phyloP scores from a whole-genome alignment of 2,113 vertebrate genomes.

The Struthidea cinerea region DNA sequence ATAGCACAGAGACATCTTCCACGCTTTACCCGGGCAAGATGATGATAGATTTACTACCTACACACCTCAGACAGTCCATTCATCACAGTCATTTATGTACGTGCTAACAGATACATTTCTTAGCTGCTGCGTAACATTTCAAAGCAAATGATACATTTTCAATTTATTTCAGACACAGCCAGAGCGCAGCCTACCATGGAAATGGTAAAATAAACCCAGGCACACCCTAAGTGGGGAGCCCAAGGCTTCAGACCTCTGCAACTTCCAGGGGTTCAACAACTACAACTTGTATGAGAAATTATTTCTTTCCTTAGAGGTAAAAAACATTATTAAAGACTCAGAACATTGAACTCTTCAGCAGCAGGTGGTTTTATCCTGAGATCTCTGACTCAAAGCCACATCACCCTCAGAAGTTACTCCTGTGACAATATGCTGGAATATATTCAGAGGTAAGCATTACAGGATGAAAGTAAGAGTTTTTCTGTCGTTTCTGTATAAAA shows the following conservation, averaged over 20 bases:
- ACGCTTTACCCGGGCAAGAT: neutral
- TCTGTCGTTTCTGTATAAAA: neutral
- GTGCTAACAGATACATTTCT: neutral
- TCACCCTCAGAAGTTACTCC: neutral
- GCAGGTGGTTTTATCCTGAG: neutral
- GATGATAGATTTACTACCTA: neutral
- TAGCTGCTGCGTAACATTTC: neutral
- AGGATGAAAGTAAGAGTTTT: neutral
- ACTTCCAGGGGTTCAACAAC: neutral
- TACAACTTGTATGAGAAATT: neutral
- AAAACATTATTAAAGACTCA: neutral
- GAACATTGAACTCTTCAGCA: neutral
- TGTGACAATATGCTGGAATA: neutral
- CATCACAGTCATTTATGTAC: neutral
- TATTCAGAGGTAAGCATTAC: neutral
- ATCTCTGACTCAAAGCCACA: neutral
- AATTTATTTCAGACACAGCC: neutral
- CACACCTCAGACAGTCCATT: neutral
- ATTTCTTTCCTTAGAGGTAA: neutral
- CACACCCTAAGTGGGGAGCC: accelerated
- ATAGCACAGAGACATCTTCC: neutral
- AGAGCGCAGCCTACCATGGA: neutral
- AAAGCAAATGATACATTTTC: conserved; percentile 10
- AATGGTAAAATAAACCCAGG: neutral
- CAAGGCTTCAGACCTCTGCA: neutral